These are phyloP conservation scores for Varroa destructor DNA, from an alignment of 1,140 invertebrate species.

Conservation along the genomic window DNA sequence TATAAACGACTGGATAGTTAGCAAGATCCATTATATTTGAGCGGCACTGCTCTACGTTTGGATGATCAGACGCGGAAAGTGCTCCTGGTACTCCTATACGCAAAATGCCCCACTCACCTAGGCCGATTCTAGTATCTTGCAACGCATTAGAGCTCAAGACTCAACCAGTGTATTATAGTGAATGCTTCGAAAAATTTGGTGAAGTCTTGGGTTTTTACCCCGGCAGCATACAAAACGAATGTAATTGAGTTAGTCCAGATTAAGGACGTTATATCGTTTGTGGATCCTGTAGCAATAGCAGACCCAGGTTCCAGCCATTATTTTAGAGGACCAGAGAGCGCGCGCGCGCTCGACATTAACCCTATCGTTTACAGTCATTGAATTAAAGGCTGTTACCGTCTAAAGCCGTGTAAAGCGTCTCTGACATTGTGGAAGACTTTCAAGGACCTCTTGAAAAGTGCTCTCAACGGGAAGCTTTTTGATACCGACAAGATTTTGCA, in stretches of 20 bases:
- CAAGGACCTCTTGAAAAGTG: neutral
- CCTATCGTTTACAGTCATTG: neutral
- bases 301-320: neutral
- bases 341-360: neutral
- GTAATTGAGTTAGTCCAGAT: constrained; percentile 39
- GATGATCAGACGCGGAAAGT: constrained; percentile 29
- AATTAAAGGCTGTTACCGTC: neutral
- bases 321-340: neutral
- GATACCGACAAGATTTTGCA: constrained; percentile 5
- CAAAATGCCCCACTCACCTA: constrained; percentile 38
- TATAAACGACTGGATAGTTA: too few relatives aligned
- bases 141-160: constrained; percentile 38
- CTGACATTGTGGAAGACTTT: neutral
- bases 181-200: constrained; percentile 40
- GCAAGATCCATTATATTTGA: neutral
- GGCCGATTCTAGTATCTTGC: constrained; percentile 38
- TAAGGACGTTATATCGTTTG: constrained; percentile 39
- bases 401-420: neutral
- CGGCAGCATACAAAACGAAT: constrained; percentile 40
- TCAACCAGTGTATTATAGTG: constrained; percentile 8
- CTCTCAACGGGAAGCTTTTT: too few relatives aligned
- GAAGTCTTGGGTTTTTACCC: constrained; percentile 39
- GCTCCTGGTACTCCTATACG: constrained; percentile 34
- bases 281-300: constrained; percentile 33
- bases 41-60: neutral